Base-by-base conservation (phyloP, 2,888 invertebrate genomes). In the Monoplex corrugatus region DNA sequence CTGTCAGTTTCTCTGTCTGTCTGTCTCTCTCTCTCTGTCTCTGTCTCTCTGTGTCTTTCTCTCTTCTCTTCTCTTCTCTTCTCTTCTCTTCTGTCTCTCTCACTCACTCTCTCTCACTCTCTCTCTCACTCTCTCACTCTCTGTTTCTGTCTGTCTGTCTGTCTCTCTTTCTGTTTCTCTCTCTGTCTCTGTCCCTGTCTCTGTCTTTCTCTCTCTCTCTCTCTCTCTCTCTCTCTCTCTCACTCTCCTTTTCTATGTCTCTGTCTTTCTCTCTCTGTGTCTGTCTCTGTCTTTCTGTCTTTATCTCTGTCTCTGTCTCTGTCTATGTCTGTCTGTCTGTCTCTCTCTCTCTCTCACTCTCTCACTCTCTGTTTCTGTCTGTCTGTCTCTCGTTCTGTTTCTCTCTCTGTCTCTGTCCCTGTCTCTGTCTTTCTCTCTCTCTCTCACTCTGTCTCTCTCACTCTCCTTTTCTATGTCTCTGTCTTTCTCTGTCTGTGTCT, bases 351-450 rank as follows among this genome's bases (percentile, higher is more conserved):
- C 32, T n/a, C 72, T n/a, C n/a, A n/a, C n/a, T n/a, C 35, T 6
- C 5, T 72, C 50, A 16, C 16, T 50, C 50, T 16, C 10, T 8
- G 50, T 50, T 50, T 8, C 8, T 50, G 50, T 50, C 8, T 13
- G 50, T 16, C 8, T 50, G 50, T 50, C 50, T 13, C 16, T 50
- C 8, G 16, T 50, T 13, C 16, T 50, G 8, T 16, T 13, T 84
- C 3, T 75, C 44, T 32, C 44, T 50, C 57, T 57, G n/a, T 43
- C 72, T 87, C 87, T 72, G 13, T 43, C 43, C 28, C 75, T 75
- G 28, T 72, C 35, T 82, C 57, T 38, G 23, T 82, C 57, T 82
- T 57, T 88, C 8, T 88, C 87, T 50, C 38, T 88, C 82, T 88
- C 63, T 82, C 83, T 88, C n/a, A n/a, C 16, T 82, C 63, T 82